Conservation (phyloP, 2,797 vertebrate species). For the Lacerta bilineata region DNA sequence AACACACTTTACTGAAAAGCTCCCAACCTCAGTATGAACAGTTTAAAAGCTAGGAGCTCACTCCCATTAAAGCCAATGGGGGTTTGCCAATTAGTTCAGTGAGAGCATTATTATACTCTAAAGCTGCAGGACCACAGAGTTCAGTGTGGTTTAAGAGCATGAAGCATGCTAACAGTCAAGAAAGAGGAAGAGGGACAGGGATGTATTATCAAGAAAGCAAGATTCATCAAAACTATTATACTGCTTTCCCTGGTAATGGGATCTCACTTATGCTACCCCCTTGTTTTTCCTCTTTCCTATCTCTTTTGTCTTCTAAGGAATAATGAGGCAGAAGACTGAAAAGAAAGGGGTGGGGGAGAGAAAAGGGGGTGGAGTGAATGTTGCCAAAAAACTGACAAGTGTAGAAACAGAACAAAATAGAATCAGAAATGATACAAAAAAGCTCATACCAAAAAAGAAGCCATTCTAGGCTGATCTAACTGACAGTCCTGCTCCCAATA, state of each 20-base stretch:
- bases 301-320: not conserved
- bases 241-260: not conserved
- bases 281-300: not conserved
- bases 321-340: not conserved
- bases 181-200: slow-evolving; percentile 29
- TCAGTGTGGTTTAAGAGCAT: slow-evolving; percentile 23
- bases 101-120: slow-evolving; percentile 12
- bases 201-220: slow-evolving; percentile 15
- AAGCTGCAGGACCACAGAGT: not conserved
- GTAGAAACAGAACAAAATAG: not conserved
- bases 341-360: not conserved
- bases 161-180: slow-evolving; percentile 10
- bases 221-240: slow-evolving; percentile 42
- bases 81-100: not conserved
- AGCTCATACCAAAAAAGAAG: not conserved
- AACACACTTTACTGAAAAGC: slow-evolving; percentile 17
- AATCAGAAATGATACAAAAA: not conserved
- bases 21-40: slow-evolving; percentile 25
- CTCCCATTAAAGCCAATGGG: not conserved
- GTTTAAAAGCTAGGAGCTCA: not conserved
- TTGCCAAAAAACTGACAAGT: not conserved
- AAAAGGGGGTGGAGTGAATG: not conserved
- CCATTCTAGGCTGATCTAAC: not conserved
- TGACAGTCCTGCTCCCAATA: not conserved
- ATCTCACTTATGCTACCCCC: not conserved